A percentile compares a stretch with the other conserved stretches of the same genome.
phyloP scores from a whole-genome alignment of 2,797 vertebrate genomes.

The Microcaecilia unicolor region DNA sequence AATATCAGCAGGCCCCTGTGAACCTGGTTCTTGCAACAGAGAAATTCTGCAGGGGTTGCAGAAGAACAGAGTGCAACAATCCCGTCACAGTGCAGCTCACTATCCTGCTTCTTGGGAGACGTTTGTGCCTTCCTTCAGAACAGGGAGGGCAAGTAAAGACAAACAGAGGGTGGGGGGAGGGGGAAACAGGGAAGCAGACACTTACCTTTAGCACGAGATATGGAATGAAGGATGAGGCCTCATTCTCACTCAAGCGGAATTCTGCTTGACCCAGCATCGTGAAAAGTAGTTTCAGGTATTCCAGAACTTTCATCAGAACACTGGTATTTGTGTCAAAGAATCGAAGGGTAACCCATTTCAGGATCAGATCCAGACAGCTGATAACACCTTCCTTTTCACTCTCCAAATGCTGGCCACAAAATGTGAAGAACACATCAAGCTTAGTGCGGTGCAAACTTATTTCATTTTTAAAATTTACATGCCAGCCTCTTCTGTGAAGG shows the following conservation, averaged over 20 bases:
- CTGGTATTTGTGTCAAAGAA: conserved; percentile 98
- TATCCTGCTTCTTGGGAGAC: conserved; percentile 7
- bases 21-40: conserved; percentile 46
- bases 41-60: conserved; percentile 4
- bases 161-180: no score
- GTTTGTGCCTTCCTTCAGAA: neutral
- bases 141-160: neutral
- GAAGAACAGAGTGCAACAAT: conserved; percentile 9
- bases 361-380: conserved; percentile 83
- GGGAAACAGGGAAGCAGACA: neutral
- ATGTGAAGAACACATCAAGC: no score
- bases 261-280: conserved; percentile 74
- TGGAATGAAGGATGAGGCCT: conserved; percentile 88
- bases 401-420: conserved; percentile 73
- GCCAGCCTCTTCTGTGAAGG: no score
- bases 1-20: conserved; percentile 55
- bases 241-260: conserved; percentile 89
- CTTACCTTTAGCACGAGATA: conserved; percentile 90
- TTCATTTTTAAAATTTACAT: no score
- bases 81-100: conserved; percentile 28
- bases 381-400: conserved; percentile 83
- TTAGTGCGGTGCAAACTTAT: no score
- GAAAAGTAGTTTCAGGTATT: conserved; percentile 91
- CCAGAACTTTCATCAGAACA: conserved; percentile 89
- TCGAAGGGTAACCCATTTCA: conserved; percentile 92